Conservation (phyloP, 2,113 vertebrate genomes). For the Equus przewalskii region DNA sequence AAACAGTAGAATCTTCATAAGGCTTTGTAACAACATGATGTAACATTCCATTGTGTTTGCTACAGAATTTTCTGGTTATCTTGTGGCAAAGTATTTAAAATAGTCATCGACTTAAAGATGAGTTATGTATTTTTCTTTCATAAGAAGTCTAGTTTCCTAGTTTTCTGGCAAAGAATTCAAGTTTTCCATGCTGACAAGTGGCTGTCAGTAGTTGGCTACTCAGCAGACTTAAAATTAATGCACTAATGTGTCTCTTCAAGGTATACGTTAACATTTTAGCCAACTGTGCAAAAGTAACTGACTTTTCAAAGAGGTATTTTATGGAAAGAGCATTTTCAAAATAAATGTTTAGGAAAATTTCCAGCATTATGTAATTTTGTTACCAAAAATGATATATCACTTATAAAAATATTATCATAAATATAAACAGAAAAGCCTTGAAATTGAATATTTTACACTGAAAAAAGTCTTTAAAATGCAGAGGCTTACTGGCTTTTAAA, state of each 20-base stretch:
- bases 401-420: constrained; percentile 49
- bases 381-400: constrained; percentile 14
- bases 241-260: neutral
- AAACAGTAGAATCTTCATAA: constrained; percentile 17
- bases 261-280: constrained; percentile 37
- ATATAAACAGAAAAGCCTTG: neutral
- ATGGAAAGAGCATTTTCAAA: constrained; percentile 56
- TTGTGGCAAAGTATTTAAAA: constrained; percentile 57
- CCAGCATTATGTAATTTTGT: constrained; percentile 32
- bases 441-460: constrained; percentile 39
- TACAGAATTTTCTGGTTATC: constrained; percentile 3
- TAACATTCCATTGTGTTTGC: neutral
- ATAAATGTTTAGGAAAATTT: constrained; percentile 18
- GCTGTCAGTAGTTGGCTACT: constrained; percentile 35
- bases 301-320: constrained; percentile 50
- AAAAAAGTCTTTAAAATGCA: constrained; percentile 38
- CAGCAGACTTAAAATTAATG: constrained; percentile 31
- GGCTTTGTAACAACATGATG: neutral
- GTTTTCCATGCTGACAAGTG: constrained; percentile 8
- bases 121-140: constrained; percentile 41
- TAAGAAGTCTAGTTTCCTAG: constrained; percentile 9
- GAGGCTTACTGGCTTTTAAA: constrained; percentile 14
- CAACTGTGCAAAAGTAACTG: constrained; percentile 27
- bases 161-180: constrained; percentile 56
- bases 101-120: neutral